Evolutionary conservation across 2,888 invertebrate genomes (phyloP).

Genomic region (Brachylomia viminalis): DNA sequence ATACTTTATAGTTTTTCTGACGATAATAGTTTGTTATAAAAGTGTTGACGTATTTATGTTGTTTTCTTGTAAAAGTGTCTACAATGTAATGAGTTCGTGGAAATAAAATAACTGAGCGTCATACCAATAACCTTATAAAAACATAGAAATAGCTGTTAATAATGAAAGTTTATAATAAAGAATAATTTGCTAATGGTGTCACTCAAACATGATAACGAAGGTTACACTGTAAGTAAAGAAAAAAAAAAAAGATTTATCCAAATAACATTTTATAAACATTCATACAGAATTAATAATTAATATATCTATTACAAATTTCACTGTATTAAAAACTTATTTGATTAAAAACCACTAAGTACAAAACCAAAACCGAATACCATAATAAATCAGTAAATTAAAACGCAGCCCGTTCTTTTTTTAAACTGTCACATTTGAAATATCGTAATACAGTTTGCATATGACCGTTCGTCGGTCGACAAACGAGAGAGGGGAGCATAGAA

Average conservation of each 20-base stretch:
- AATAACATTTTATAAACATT: neutral
- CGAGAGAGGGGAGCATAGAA: conserved; percentile 77
- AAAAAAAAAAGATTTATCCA: neutral
- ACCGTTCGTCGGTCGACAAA: conserved; percentile 73
- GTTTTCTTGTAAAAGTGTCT: conserved; percentile 38
- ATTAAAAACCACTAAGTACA: conserved; percentile 10
- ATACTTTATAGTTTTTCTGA: conserved; percentile 60
- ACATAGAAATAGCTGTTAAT: neutral
- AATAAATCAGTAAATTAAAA: conserved; percentile 64
- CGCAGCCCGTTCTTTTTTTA: conserved; percentile 64
- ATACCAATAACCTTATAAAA: too few relatives aligned
- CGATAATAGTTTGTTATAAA: conserved; percentile 54
- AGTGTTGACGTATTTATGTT: conserved; percentile 52
- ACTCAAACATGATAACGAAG: neutral
- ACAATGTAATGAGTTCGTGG: conserved; percentile 21
- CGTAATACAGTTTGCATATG: conserved; percentile 81
- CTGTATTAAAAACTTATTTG: conserved; percentile 11
- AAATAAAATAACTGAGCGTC: conserved; percentile 3
- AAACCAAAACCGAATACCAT: conserved; percentile 30
- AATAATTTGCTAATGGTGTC: neutral
- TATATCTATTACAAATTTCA: neutral
- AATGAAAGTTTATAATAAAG: neutral
- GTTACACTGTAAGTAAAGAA: neutral
- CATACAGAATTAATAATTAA: neutral
- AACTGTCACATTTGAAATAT: conserved; percentile 74